phyloP scores from a whole-genome alignment of 2,888 invertebrate genomes.

The Athrips mouffetella region DNA sequence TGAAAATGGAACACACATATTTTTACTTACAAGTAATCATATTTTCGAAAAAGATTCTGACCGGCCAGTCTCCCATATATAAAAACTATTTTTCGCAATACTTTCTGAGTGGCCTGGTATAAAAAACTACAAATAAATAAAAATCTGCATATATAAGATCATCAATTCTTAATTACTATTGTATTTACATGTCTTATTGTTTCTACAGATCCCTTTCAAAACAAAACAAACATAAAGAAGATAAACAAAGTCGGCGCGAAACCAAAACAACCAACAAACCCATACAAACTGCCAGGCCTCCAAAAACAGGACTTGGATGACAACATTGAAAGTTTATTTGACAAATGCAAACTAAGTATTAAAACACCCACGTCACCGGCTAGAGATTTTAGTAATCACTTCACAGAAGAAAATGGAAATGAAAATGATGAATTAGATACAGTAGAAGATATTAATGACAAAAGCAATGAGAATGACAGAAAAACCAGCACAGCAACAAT shows the following conservation, averaged over 20 bases:
- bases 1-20: too few species aligned
- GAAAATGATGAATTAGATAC: constrained; percentile 20
- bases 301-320: constrained; percentile 52
- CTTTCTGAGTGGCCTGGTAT: too few species aligned
- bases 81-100: too few species aligned
- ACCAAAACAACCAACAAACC: constrained; percentile 32
- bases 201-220: constrained; percentile 33
- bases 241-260: constrained; percentile 45
- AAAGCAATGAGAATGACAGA: constrained; percentile 41
- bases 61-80: too few species aligned
- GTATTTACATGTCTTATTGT: too few species aligned
- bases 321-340: constrained; percentile 53
- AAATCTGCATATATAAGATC: too few species aligned
- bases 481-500: constrained; percentile 19
- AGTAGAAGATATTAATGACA: constrained; percentile 17
- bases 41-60: too few species aligned
- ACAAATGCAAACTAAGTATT: constrained; percentile 63
- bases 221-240: constrained; percentile 35
- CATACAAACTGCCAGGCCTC: constrained; percentile 40
- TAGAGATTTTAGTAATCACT: constrained; percentile 19
- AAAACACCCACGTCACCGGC: constrained; percentile 38
- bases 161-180: too few species aligned
- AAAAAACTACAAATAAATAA: too few species aligned
- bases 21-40: too few species aligned
- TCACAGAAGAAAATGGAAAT: constrained; percentile 3